Evolutionary conservation across 2,888 invertebrate species (phyloP).

Genomic region (Cheilosia impressa): DNA sequence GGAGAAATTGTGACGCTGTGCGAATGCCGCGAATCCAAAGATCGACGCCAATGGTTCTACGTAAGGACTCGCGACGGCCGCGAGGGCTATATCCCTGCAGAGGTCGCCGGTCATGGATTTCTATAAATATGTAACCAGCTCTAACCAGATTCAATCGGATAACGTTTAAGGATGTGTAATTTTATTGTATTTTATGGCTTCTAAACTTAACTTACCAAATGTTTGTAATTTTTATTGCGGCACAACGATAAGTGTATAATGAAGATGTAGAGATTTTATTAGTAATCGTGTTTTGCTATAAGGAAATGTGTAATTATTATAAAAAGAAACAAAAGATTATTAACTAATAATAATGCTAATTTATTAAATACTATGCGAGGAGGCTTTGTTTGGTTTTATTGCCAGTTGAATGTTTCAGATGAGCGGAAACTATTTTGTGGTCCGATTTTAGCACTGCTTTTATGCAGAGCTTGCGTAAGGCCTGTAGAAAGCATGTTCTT

Average conservation of each 20-base stretch:
- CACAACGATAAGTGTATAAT: conserved; percentile 18
- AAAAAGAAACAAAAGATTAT: conserved; percentile 25
- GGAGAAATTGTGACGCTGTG: conserved; percentile 91
- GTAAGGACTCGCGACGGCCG: conserved; percentile 88
- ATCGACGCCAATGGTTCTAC: conserved; percentile 90
- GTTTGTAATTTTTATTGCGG: conserved; percentile 55
- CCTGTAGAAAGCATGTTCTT: too few relatives aligned
- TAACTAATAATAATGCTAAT: conserved; percentile 65
- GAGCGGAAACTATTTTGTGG: neutral
- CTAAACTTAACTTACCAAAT: conserved; percentile 63
- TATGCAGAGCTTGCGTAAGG: too few relatives aligned
- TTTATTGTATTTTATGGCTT: conserved; percentile 46
- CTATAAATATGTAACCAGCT: conserved; percentile 83
- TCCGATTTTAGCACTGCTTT: too few relatives aligned
- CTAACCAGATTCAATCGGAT: conserved; percentile 30
- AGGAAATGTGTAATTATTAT: conserved; percentile 58
- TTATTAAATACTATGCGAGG: conserved; percentile 56
- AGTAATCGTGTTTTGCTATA: conserved; percentile 32
- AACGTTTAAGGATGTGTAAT: conserved; percentile 59
- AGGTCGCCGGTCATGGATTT: conserved; percentile 91
- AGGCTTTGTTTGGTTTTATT: neutral
- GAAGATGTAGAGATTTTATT: conserved; percentile 22
- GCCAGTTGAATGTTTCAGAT: neutral
- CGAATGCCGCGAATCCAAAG: conserved; percentile 85
- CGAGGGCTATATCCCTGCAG: conserved; percentile 91